These are phyloP conservation scores for Gymnarchus niloticus DNA, from an alignment of 2,113 vertebrate genomes.

Conservation along the genomic window DNA sequence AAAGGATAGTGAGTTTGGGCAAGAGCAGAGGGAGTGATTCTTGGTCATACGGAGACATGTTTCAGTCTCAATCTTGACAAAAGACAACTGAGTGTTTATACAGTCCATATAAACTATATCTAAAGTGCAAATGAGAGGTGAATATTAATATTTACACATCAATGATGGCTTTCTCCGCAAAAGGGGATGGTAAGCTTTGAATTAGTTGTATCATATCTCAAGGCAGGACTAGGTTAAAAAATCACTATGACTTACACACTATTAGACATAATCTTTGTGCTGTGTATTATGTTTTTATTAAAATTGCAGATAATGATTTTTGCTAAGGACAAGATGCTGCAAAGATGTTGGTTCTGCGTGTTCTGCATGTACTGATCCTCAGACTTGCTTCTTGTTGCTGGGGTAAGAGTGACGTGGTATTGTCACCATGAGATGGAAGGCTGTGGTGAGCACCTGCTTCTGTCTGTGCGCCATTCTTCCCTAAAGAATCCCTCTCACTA, in stretches of 20 bases:
- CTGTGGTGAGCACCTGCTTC: not conserved
- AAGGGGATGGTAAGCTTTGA: not conserved
- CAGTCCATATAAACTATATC: not conserved
- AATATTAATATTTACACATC: not conserved
- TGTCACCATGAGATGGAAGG: not conserved
- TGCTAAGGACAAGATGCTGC: not conserved
- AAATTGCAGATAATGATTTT: not conserved
- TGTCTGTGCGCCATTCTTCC: not conserved
- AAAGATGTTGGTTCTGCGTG: not conserved
- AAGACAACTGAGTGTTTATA: not conserved
- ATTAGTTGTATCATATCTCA: not conserved
- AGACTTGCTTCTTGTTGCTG: not conserved
- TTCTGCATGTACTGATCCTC: not conserved
- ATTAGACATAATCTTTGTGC: not conserved
- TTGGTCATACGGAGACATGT: not conserved
- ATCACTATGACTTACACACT: not conserved
- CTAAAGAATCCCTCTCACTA: not conserved
- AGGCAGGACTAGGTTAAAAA: no score
- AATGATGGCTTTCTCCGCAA: not conserved
- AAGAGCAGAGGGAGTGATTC: not conserved
- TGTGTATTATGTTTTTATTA: not conserved
- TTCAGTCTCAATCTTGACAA: not conserved
- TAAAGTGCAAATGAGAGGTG: not conserved
- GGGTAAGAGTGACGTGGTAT: not conserved
- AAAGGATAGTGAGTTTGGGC: not conserved